Percentiles rank a stretch among this genome's conserved stretches.
phyloP scores from a whole-genome alignment of 2,797 vertebrate genomes.

The Numenius phaeopus region DNA sequence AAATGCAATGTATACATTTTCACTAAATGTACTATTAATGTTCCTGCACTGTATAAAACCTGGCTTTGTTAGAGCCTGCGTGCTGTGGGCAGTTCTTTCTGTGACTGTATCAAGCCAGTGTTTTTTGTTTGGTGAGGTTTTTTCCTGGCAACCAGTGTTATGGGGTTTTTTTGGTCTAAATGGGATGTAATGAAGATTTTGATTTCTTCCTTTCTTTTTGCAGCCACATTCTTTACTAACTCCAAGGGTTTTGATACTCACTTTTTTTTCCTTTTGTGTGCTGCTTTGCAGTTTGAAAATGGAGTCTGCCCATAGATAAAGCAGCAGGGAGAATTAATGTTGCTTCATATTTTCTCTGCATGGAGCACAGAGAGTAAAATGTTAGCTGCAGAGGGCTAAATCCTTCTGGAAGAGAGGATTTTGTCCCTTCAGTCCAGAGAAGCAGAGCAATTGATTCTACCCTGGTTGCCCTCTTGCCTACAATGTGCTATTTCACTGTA shows the following conservation, averaged over 20 bases:
- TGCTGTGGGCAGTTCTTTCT: neutral
- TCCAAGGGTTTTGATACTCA: neutral
- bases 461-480: neutral
- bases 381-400: neutral
- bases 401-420: neutral
- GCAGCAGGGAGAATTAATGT: neutral
- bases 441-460: neutral
- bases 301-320: neutral
- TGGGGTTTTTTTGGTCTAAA: neutral
- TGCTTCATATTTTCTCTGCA: neutral
- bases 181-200: neutral
- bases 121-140: neutral
- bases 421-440: neutral
- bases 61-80: fast-evolving
- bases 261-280: neutral
- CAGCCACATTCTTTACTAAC: neutral
- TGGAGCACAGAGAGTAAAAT: neutral
- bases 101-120: neutral
- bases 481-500: neutral
- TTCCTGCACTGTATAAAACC: neutral
- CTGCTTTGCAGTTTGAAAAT: neutral
- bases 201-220: neutral
- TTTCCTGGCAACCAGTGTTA: neutral
- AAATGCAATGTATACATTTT: neutral
- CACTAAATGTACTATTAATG: neutral